Percentiles rank a stretch among this genome's conserved stretches.
These are phyloP conservation scores for Argentina silus DNA, from an alignment of 2,797 vertebrate genomes.

Conservation along the genomic window DNA sequence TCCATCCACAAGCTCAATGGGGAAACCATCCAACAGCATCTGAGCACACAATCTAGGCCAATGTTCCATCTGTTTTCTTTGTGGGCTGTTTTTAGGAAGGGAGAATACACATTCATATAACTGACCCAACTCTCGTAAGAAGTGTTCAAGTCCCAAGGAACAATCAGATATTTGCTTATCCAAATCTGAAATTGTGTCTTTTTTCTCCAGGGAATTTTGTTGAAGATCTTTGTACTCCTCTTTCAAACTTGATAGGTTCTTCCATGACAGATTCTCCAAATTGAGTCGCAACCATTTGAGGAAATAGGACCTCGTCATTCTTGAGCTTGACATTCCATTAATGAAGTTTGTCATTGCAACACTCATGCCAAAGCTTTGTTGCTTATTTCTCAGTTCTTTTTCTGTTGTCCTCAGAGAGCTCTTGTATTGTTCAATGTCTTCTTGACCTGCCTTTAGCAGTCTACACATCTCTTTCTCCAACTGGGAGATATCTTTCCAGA, in stretches of 20 bases:
- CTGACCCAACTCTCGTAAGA: slow-evolving; percentile 52
- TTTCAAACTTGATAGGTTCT: slow-evolving; percentile 47
- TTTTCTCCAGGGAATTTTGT: background rate
- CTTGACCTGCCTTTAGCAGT: slow-evolving; percentile 38
- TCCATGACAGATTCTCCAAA: slow-evolving; percentile 50
- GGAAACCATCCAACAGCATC: slow-evolving; percentile 65
- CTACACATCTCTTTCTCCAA: slow-evolving; percentile 69
- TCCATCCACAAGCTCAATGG: slow-evolving; percentile 70
- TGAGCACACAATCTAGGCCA: slow-evolving; percentile 65
- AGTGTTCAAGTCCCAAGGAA: slow-evolving; percentile 40
- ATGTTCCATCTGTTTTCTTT: slow-evolving; percentile 44
- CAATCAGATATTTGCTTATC: slow-evolving; percentile 50
- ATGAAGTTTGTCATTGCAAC: slow-evolving; percentile 60
- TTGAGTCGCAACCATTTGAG: slow-evolving; percentile 74
- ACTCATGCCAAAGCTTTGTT: slow-evolving; percentile 43
- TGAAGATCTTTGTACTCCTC: slow-evolving; percentile 39
- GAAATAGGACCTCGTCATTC: slow-evolving; percentile 60
- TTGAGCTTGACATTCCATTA: slow-evolving; percentile 33
- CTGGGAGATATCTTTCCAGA: slow-evolving; percentile 58
- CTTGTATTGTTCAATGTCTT: slow-evolving; percentile 41
- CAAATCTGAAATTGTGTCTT: slow-evolving; percentile 32
- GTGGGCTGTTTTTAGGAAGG: slow-evolving; percentile 30
- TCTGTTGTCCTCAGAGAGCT: slow-evolving; percentile 43
- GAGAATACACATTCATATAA: slow-evolving; percentile 57
- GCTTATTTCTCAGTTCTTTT: slow-evolving; percentile 49